Evolutionary conservation across 2,888 invertebrate species (phyloP).

Genomic region (Luperina testacea): DNA sequence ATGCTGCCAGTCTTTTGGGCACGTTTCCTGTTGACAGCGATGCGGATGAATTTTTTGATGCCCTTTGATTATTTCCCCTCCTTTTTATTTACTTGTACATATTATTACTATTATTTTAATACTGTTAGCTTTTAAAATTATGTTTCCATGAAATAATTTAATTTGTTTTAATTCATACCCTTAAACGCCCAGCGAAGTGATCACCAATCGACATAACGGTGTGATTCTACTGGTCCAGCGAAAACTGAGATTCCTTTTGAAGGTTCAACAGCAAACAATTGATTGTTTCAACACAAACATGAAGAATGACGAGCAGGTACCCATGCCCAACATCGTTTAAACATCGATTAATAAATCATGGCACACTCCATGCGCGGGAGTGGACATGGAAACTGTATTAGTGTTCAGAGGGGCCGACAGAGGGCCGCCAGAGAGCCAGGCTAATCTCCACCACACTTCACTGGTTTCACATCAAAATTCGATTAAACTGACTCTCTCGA

Average conservation of each 20-base stretch:
- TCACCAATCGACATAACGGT: background rate
- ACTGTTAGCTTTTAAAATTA: no score
- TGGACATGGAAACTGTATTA: conserved; percentile 80
- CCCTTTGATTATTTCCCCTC: no score
- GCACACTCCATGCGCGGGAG: conserved; percentile 62
- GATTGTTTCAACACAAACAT: background rate
- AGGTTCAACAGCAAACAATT: background rate
- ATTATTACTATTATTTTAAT: no score
- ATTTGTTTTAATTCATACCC: no score
- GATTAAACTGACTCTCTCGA: conserved; percentile 58
- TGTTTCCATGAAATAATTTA: no score
- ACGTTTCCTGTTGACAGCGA: no score
- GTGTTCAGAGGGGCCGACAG: conserved; percentile 62
- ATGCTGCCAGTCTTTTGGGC: no score
- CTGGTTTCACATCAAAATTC: conserved; percentile 66
- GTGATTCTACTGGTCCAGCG: background rate
- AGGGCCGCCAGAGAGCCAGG: conserved; percentile 53
- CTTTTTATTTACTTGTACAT: no score
- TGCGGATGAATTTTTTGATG: no score
- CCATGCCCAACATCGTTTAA: conserved; percentile 20
- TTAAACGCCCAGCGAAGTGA: background rate
- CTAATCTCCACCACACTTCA: conserved; percentile 65
- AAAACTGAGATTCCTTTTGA: background rate
- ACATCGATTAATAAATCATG: conserved; percentile 57
- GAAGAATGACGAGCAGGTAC: background rate